A percentile compares a stretch with the other conserved stretches of the same genome.
These are phyloP conservation scores for Pimephales promelas DNA, from an alignment of 2,113 vertebrate species.

Conservation along the genomic window DNA sequence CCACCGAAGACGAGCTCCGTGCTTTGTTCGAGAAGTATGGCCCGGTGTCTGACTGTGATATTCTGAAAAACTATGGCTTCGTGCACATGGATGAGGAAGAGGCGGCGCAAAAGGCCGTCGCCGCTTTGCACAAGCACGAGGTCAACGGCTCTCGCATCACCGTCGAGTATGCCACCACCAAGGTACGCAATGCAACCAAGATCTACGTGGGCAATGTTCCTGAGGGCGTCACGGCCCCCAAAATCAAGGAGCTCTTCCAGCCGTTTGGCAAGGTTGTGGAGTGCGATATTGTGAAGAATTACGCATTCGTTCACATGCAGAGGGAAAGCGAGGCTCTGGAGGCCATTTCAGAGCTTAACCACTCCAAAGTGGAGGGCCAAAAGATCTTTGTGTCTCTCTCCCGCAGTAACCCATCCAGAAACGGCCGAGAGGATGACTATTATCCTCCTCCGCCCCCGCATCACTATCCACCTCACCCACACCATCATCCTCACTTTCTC, in stretches of 20 bases:
- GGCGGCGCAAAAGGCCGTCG: slow-evolving; percentile 70
- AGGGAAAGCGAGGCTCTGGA: slow-evolving; percentile 72
- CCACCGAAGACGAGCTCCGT: slow-evolving; percentile 69
- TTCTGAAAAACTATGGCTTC: slow-evolving; percentile 75
- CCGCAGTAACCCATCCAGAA: slow-evolving; percentile 68
- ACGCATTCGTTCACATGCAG: slow-evolving; percentile 77
- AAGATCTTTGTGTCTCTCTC: slow-evolving; percentile 74
- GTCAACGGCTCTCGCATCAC: slow-evolving; percentile 72
- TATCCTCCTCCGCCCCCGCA: slow-evolving; percentile 54
- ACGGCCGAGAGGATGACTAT: slow-evolving; percentile 56
- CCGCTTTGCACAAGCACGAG: slow-evolving; percentile 69
- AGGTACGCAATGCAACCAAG: slow-evolving; percentile 76
- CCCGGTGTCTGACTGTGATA: slow-evolving; percentile 74
- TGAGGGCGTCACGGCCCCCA: slow-evolving; percentile 67
- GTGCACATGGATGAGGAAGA: slow-evolving; percentile 76
- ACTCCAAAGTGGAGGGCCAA: slow-evolving; percentile 70
- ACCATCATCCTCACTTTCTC: slow-evolving; percentile 53
- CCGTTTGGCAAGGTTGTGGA: slow-evolving; percentile 74
- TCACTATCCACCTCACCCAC: slow-evolving; percentile 60
- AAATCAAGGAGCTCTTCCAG: slow-evolving; percentile 74
- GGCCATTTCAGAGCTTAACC: slow-evolving; percentile 71
- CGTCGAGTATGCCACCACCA: slow-evolving; percentile 74
- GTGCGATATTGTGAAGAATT: slow-evolving; percentile 76
- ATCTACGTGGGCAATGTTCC: slow-evolving; percentile 77
- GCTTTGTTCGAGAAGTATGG: slow-evolving; percentile 71